Percentiles rank a stretch among this genome's conserved stretches.
Evolutionary conservation across 2,113 vertebrate species (phyloP).

Genomic region (Nothoprocta pentlandii): DNA sequence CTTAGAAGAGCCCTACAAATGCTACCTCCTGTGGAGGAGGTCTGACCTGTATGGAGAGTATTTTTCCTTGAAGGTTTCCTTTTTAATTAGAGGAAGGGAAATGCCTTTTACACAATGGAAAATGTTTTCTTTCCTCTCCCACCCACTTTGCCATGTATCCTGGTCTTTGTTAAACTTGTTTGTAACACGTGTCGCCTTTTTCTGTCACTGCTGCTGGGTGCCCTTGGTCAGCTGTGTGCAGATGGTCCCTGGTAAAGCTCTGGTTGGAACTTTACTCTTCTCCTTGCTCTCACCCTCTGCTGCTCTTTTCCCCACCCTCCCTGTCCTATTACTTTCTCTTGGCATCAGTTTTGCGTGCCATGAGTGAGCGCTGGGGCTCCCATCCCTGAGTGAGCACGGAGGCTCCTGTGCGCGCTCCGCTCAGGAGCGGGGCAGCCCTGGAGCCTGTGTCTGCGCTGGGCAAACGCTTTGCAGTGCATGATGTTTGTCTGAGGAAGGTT

Average conservation of each 20-base stretch:
- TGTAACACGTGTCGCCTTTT: neutral
- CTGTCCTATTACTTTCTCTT: neutral
- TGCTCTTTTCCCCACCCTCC: neutral
- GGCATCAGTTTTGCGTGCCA: neutral
- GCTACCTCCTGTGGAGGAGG: rapidly evolving
- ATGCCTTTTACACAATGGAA: neutral
- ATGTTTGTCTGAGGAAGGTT: no score
- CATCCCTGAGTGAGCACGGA: neutral
- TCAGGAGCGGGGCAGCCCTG: neutral
- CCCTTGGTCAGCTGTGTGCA: neutral
- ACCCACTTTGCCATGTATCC: neutral
- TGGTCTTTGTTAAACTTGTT: neutral
- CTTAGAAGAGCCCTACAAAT: neutral
- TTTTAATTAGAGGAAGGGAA: neutral
- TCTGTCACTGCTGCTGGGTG: neutral
- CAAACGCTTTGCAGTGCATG: no score
- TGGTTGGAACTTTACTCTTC: neutral
- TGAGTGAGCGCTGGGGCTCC: no score
- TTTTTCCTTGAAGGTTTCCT: neutral
- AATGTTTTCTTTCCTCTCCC: neutral
- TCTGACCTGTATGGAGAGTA: rapidly evolving
- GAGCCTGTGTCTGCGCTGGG: no score
- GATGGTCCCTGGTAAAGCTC: neutral
- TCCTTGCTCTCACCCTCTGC: neutral
- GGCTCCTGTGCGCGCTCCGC: neutral